phyloP scores from a whole-genome alignment of 2,113 vertebrate genomes.

The Catharus fuscescens region DNA sequence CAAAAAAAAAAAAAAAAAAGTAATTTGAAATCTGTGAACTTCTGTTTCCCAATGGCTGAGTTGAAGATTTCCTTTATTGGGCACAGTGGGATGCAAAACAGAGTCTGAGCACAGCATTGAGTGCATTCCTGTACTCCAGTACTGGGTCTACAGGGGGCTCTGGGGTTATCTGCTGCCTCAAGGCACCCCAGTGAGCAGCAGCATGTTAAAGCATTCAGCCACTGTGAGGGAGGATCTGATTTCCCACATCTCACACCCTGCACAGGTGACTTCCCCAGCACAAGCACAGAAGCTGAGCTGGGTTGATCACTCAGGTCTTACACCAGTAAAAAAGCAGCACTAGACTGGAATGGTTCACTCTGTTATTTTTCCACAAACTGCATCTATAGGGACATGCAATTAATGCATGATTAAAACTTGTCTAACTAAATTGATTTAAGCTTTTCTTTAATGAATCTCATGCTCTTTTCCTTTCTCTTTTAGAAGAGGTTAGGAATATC shows the following conservation, averaged over 20 bases:
- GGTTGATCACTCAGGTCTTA: neutral
- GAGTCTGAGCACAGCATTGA: no score
- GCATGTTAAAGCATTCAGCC: rapidly evolving
- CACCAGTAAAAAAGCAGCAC: neutral
- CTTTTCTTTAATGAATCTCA: neutral
- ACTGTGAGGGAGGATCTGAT: rapidly evolving
- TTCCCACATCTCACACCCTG: neutral
- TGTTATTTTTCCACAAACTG: neutral
- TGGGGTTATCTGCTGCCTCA: neutral
- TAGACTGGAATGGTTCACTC: neutral
- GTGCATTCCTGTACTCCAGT: neutral
- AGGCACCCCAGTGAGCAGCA: neutral
- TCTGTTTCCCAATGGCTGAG: neutral
- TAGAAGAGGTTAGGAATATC: neutral
- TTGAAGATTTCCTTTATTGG: neutral
- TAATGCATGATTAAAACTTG: neutral
- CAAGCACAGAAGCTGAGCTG: neutral
- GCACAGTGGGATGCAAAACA: neutral
- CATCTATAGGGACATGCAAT: rapidly evolving
- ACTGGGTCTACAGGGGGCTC: neutral
- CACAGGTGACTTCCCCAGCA: neutral
- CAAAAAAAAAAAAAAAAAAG: neutral
- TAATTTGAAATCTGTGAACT: neutral
- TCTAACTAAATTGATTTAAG: neutral
- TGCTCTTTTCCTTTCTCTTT: neutral